phyloP scores from a whole-genome alignment of 2,113 vertebrate species.

The Atlantisia rogersi region DNA sequence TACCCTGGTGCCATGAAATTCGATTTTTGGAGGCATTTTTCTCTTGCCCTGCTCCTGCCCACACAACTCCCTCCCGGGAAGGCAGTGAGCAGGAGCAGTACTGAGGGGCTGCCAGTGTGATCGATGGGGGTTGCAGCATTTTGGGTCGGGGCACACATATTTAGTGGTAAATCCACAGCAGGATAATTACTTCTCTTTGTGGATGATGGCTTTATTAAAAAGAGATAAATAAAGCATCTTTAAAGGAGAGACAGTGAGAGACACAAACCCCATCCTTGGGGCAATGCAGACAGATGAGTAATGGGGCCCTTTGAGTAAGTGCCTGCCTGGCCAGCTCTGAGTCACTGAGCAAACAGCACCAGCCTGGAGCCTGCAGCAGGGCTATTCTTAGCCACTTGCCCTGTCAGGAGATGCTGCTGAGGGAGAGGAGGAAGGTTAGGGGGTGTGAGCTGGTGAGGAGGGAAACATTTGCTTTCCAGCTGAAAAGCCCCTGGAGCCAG shows the following conservation, averaged over 20 bases:
- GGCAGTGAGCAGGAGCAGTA: neutral
- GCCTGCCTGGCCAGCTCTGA: conserved; percentile 57
- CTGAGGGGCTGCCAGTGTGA: neutral
- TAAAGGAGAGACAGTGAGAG: neutral
- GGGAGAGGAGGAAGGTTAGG: neutral
- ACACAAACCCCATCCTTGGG: conserved; percentile 40
- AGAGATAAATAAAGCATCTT: conserved; percentile 29
- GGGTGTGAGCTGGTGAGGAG: neutral
- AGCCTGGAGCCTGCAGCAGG: conserved; percentile 42
- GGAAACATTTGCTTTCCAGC: neutral
- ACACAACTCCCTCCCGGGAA: neutral
- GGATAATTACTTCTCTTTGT: neutral
- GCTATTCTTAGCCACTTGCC: conserved; percentile 24
- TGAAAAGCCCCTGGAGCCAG: neutral
- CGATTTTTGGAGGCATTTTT: neutral
- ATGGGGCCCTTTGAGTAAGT: conserved; percentile 52
- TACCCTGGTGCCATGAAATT: neutral
- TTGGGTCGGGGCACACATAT: neutral
- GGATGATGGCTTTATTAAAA: neutral
- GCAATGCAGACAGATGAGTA: conserved; percentile 59
- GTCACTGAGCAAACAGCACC: conserved; percentile 62
- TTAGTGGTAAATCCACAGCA: neutral
- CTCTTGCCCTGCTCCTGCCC: neutral
- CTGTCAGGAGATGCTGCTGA: conserved; percentile 1
- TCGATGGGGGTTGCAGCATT: neutral